Base-by-base conservation (phyloP, 2,888 invertebrate genomes). In the Drosophila eohydei region DNA sequence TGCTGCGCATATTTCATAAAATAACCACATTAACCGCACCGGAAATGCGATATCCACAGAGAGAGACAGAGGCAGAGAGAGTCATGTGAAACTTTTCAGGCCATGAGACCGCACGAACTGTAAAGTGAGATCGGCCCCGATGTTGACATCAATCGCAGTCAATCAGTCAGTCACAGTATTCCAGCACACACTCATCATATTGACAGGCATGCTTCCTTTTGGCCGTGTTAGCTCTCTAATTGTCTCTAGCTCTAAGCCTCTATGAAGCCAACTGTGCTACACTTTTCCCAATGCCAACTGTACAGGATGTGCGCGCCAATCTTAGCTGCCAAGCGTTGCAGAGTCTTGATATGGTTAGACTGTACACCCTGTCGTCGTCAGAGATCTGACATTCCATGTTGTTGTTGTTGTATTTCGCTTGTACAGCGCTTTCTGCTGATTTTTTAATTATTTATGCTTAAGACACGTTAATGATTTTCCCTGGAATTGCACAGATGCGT, bases 381-480 rank as follows among this genome's bases (percentile, higher is more conserved):
- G 38, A 64, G 72, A 61, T 38, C 30, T n/a, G 68, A 51, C 54
- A 61, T 32, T 55, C 52, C 59, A 67, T 40, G 57, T 21, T 56
- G 63, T 12, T 32, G 50, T 54, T 57, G 58, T 34, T 58, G 46
- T 6, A 40, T 51, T 34, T 57, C 44, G 69, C 40, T 41, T 54
- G 44, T 58, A 21, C 36, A 32, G 62, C 50, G 76, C 63, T 81
- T 83, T 73, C 55, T 77, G 75, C 70, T 62, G 73, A 67, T 72
- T 84, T 81, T 83, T 82, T 86, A 86, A 86, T 86, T 86, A 80
- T 83, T 88, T 88, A 83, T 83, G 80, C 81, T 68, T 81, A 87
- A 84, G 81, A 85, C 88, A 81, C 88, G 86, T 86, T 85, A 83
- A 85, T 88, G 82, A 86, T 83, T 88, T 88, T 86, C 86, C 73